phyloP scores from a whole-genome alignment of 2,888 invertebrate genomes.

The Arctia plantaginis region DNA sequence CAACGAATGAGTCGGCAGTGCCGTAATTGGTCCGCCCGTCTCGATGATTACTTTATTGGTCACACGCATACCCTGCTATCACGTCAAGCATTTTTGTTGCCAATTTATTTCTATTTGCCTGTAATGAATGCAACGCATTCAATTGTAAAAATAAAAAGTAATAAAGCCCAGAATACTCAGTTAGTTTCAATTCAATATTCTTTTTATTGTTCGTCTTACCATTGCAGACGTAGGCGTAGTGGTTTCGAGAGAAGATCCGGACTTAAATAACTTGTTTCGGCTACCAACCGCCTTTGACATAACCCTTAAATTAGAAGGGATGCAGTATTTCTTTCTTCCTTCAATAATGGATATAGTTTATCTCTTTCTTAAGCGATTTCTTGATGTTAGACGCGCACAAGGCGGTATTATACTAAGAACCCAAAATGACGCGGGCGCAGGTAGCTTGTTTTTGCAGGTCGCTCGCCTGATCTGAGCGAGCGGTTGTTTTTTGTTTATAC shows the following conservation, averaged over 20 bases:
- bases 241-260: conserved; percentile 66
- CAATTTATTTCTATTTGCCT: conserved; percentile 68
- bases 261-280: conserved; percentile 84
- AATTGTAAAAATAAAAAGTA: conserved; percentile 56
- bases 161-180: conserved; percentile 20
- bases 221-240: conserved; percentile 67
- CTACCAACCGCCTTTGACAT: conserved; percentile 78
- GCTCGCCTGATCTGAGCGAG: conserved; percentile 71
- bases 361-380: conserved; percentile 65
- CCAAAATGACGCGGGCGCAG: conserved; percentile 72
- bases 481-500: conserved; percentile 68
- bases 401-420: conserved; percentile 65
- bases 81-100: conserved; percentile 65
- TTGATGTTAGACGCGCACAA: conserved; percentile 64
- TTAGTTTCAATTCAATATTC: conserved; percentile 1
- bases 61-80: conserved; percentile 67
- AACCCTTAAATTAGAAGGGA: conserved; percentile 69
- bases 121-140: conserved; percentile 39
- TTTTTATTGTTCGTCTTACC: conserved; percentile 33
- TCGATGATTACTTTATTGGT: conserved; percentile 84
- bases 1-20: conserved; percentile 73
- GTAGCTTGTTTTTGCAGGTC: conserved; percentile 80
- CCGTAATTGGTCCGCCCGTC: conserved; percentile 77
- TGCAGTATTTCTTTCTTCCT: conserved; percentile 67
- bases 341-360: conserved; percentile 54